Evolutionary conservation across 2,888 invertebrate genomes (phyloP).

Genomic region (Cerceris ruficornis): DNA sequence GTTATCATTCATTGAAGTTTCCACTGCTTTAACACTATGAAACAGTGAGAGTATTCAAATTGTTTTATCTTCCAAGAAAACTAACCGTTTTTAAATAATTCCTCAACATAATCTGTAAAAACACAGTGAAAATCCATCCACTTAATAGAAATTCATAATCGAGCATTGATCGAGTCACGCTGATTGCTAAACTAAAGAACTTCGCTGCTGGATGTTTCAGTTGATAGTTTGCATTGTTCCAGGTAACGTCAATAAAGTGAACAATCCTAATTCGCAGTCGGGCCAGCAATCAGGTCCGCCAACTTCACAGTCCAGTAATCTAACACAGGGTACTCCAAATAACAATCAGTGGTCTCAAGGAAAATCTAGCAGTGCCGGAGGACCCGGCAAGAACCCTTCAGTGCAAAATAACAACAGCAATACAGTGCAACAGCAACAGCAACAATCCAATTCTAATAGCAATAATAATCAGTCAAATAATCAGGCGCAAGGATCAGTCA

Average conservation of each 20-base stretch:
- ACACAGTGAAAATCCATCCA: too few relatives aligned
- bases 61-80: too few relatives aligned
- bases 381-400: conserved; percentile 72
- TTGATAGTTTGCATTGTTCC: background rate
- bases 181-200: too few relatives aligned
- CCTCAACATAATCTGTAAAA: too few relatives aligned
- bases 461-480: conserved; percentile 78
- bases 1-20: background rate
- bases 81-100: too few relatives aligned
- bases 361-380: conserved; percentile 75
- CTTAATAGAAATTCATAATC: too few relatives aligned
- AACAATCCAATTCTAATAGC: conserved; percentile 73
- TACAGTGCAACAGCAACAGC: conserved; percentile 68
- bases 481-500: conserved; percentile 71
- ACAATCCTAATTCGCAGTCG: conserved; percentile 82
- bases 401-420: conserved; percentile 77
- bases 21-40: too few relatives aligned
- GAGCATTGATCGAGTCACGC: too few relatives aligned
- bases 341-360: conserved; percentile 78
- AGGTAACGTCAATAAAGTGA: conserved; percentile 80
- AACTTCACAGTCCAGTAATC: conserved; percentile 81
- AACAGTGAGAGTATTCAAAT: too few relatives aligned
- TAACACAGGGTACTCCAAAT: conserved; percentile 76
- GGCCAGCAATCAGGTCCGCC: conserved; percentile 83
- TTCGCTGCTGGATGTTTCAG: too few relatives aligned